Percentiles rank a stretch among this genome's conserved stretches.
Evolutionary conservation across 1,140 invertebrate species (phyloP).

Genomic region (Heterodera carotae): DNA sequence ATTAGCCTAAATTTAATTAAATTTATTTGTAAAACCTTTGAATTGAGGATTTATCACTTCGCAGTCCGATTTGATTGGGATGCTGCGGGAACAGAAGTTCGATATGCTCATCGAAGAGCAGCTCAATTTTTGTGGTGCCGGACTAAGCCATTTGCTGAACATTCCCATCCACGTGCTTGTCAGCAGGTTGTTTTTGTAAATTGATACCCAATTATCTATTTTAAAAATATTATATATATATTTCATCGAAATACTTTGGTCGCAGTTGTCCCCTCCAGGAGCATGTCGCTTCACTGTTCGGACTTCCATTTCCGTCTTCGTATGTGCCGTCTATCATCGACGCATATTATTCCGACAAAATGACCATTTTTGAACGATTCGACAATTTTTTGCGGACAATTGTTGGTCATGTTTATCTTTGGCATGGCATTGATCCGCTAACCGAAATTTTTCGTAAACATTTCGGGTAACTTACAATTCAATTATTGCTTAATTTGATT

Average conservation of each 20-base stretch:
- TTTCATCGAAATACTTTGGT: too few species aligned
- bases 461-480: constrained; percentile 9
- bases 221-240: too few species aligned
- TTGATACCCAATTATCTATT: neutral
- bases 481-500: neutral
- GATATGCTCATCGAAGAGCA: constrained; percentile 40
- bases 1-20: neutral
- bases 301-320: constrained; percentile 39
- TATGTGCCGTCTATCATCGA: constrained; percentile 42
- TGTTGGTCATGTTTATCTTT: neutral
- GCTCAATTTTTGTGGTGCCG: constrained; percentile 45
- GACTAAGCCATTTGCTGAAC: constrained; percentile 31
- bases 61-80: constrained; percentile 27
- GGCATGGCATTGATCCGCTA: constrained; percentile 12
- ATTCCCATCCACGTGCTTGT: constrained; percentile 36
- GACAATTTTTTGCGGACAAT: constrained; percentile 23
- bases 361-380: constrained; percentile 34
- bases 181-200: constrained; percentile 18
- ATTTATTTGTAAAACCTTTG: neutral
- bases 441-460: constrained; percentile 41
- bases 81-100: constrained; percentile 34
- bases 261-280: constrained; percentile 40
- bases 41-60: constrained; percentile 29
- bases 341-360: constrained; percentile 34
- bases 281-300: constrained; percentile 30